These are phyloP conservation scores for Diplodus sargus DNA, from an alignment of 2,797 vertebrate genomes.

Conservation along the genomic window DNA sequence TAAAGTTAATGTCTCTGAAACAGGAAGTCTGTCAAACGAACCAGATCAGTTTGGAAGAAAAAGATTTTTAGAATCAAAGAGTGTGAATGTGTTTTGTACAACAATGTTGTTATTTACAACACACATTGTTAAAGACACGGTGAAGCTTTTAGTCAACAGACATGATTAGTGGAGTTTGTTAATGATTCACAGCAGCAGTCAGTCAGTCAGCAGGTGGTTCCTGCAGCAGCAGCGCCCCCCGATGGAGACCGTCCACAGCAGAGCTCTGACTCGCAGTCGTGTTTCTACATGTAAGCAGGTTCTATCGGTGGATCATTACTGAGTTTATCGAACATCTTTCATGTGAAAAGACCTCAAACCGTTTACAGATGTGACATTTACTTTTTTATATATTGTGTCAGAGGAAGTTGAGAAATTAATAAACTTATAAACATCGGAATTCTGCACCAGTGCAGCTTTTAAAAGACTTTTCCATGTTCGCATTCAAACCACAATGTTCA, in stretches of 20 bases:
- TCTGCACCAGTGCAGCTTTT: neutral
- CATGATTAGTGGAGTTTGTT: conserved; percentile 53
- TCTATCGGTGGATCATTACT: neutral
- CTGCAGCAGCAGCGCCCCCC: neutral
- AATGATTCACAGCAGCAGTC: conserved; percentile 44
- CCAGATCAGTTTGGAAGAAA: neutral
- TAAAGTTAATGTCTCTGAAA: conserved; percentile 29
- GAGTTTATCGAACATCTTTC: neutral
- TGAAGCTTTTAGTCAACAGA: conserved; percentile 40
- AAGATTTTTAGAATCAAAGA: neutral
- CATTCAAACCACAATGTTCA: neutral
- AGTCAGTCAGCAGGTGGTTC: neutral
- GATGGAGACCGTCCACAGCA: neutral
- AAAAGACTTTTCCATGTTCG: neutral
- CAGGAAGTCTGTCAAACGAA: conserved; percentile 16
- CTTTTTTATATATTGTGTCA: neutral
- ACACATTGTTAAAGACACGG: conserved; percentile 47
- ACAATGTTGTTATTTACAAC: conserved; percentile 56
- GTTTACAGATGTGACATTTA: neutral
- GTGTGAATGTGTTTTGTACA: neutral
- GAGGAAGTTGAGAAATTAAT: neutral
- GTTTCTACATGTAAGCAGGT: no score
- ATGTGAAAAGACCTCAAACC: neutral
- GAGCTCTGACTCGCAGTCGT: neutral
- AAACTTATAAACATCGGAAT: neutral